These are phyloP conservation scores for Apis florea DNA, from an alignment of 1,140 invertebrate species.

Conservation along the genomic window DNA sequence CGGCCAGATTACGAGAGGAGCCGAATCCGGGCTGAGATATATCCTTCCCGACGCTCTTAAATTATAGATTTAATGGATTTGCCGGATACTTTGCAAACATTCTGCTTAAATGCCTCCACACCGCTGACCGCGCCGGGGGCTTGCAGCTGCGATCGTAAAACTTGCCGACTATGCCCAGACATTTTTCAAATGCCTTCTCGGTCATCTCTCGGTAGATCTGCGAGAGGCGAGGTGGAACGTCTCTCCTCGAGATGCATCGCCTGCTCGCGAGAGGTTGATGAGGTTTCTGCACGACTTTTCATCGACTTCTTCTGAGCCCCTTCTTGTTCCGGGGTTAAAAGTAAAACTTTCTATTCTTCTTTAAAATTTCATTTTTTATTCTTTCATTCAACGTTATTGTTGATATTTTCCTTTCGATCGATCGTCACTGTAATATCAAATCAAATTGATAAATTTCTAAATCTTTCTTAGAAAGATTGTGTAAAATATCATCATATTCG, in stretches of 20 bases:
- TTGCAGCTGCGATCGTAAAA: conserved; percentile 60
- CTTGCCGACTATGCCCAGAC: conserved; percentile 33
- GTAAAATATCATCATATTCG: too few relatives aligned
- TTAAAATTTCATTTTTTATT: too few relatives aligned
- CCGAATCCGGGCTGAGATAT: conserved; percentile 40
- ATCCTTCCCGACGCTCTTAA: conserved; percentile 39
- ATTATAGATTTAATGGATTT: conserved; percentile 60
- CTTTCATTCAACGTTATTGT: too few relatives aligned
- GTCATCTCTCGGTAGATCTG: conserved; percentile 24
- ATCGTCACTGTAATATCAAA: too few relatives aligned
- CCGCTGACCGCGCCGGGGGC: not conserved
- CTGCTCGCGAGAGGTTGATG: not conserved
- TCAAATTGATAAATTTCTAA: too few relatives aligned
- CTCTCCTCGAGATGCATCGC: not conserved
- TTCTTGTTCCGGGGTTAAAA: too few relatives aligned
- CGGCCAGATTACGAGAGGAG: conserved; percentile 34
- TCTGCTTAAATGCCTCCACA: conserved; percentile 31
- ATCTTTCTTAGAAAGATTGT: too few relatives aligned
- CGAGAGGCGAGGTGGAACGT: conserved; percentile 11
- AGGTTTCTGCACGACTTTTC: not conserved
- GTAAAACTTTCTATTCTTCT: too few relatives aligned
- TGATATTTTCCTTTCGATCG: too few relatives aligned
- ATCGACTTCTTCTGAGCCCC: not conserved
- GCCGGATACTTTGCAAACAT: conserved; percentile 50
- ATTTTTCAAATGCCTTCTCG: conserved; percentile 53